Evolutionary conservation across 2,113 vertebrate species (phyloP).

Genomic region (Lichenostomus cassidix): DNA sequence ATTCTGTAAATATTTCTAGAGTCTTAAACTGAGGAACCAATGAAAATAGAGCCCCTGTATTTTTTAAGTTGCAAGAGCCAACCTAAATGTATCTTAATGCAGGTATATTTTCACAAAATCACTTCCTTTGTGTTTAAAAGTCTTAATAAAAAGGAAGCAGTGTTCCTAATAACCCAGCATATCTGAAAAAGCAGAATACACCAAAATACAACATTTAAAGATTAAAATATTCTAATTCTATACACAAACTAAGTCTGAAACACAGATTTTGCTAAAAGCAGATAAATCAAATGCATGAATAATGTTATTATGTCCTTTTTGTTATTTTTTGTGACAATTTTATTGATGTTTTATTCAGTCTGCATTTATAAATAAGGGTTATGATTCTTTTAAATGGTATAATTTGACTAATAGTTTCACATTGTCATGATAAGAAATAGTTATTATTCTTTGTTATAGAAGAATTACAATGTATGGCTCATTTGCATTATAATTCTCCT

Average conservation of each 20-base stretch:
- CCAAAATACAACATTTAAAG: not conserved
- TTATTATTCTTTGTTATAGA: not conserved
- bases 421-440: not conserved
- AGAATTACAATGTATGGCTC: not conserved
- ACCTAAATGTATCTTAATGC: not conserved
- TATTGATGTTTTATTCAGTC: not conserved
- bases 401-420: not conserved
- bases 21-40: not conserved
- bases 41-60: not conserved
- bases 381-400: not conserved
- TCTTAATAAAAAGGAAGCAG: not conserved
- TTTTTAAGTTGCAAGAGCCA: not conserved
- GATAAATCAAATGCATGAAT: not conserved
- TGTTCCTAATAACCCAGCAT: not conserved
- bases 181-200: not conserved
- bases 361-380: not conserved
- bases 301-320: not conserved
- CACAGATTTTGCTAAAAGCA: not conserved
- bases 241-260: not conserved
- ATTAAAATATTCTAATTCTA: not conserved
- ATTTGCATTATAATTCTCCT: conserved; percentile 14
- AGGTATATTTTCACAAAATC: not conserved
- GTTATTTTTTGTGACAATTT: not conserved
- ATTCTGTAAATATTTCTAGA: not conserved
- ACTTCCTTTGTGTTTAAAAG: not conserved